Evolutionary conservation across 2,888 invertebrate species (phyloP).

Genomic region (Protonemura montana): DNA sequence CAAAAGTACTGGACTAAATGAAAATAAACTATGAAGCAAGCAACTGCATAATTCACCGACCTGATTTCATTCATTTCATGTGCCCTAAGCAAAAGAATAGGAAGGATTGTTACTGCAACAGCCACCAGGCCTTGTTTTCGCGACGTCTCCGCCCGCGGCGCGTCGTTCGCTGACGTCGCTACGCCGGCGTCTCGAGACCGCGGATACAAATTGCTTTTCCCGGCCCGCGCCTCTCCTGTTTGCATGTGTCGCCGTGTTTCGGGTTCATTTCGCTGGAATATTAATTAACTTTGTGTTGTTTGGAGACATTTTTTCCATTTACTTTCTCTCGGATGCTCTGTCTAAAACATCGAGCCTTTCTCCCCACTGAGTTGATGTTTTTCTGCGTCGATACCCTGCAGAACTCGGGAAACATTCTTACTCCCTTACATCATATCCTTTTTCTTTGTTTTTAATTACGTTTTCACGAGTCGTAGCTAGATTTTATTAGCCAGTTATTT

Average conservation of each 20-base stretch:
- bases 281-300: slow-evolving; percentile 12
- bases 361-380: not conserved
- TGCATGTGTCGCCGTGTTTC: not conserved
- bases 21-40: no score
- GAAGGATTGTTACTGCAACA: no score
- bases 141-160: not conserved
- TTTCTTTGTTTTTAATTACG: not conserved
- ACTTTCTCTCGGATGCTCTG: not conserved
- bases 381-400: not conserved
- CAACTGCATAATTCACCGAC: no score
- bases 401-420: not conserved
- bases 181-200: not conserved
- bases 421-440: not conserved
- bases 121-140: not conserved
- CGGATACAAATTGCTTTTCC: slow-evolving; percentile 35
- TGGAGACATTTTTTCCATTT: not conserved
- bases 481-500: slow-evolving; percentile 5
- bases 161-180: not conserved
- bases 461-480: not conserved
- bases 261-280: not conserved
- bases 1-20: no score
- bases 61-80: no score
- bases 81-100: no score
- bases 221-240: not conserved
- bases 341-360: not conserved